Conservation (phyloP, 2,113 vertebrate genomes). For the Psittacus erithacus region DNA sequence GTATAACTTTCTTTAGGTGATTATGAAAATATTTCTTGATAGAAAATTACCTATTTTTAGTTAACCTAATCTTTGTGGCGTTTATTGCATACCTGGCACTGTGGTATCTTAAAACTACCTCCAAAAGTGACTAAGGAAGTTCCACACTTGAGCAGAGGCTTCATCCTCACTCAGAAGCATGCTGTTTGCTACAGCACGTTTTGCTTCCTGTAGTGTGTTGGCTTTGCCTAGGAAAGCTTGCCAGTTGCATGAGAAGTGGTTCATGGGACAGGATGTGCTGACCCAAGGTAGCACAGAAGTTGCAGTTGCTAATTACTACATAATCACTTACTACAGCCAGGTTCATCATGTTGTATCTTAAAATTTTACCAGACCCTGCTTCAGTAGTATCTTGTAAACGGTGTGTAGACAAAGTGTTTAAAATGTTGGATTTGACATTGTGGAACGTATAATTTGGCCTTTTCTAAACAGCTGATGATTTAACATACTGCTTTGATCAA, state of each 20-base stretch:
- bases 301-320: not conserved
- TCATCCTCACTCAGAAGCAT: not conserved
- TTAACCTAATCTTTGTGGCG: not conserved
- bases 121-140: not conserved
- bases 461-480: not conserved
- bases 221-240: not conserved
- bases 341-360: not conserved
- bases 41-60: not conserved
- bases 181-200: not conserved
- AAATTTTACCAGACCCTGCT: not conserved
- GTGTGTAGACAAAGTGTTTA: not conserved
- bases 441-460: not conserved
- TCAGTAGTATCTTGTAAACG: not conserved
- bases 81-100: not conserved
- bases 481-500: not conserved
- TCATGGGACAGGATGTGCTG: not conserved
- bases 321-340: not conserved
- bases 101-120: not conserved
- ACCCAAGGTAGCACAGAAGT: not conserved
- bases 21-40: not conserved
- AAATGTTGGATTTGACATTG: not conserved
- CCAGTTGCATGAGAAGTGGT: not conserved
- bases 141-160: not conserved
- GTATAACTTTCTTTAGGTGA: not conserved
- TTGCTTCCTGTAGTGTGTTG: not conserved